These are phyloP conservation scores for Caenorhabditis uteleia DNA, from an alignment of 2,888 invertebrate species.

Conservation along the genomic window DNA sequence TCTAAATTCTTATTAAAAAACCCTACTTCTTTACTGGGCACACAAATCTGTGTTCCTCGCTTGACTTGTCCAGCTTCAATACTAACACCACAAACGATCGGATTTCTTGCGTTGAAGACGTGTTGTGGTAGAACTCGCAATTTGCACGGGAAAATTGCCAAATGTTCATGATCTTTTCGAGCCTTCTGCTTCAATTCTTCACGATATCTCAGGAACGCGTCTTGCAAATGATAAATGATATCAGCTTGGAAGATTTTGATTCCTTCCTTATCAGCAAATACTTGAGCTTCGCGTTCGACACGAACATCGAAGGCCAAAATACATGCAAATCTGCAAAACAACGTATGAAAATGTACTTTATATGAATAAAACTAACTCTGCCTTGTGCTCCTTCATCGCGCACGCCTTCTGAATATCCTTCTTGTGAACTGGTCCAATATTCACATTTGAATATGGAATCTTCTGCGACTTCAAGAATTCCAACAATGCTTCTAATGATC, in stretches of 20 bases:
- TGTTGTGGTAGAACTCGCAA: conserved; percentile 82
- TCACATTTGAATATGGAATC: conserved; percentile 97
- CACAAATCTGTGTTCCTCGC: conserved; percentile 96
- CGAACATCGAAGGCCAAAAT: conserved; percentile 97
- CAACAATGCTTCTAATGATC: conserved; percentile 92
- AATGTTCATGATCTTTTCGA: conserved; percentile 91
- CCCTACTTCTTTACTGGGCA: conserved; percentile 84
- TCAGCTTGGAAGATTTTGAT: conserved; percentile 95
- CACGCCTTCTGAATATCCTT: conserved; percentile 99
- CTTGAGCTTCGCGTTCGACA: conserved; percentile 95
- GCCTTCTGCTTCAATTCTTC: conserved; percentile 89
- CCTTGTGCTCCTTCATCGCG: conserved; percentile 98
- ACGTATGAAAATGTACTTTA: conserved; percentile 1
- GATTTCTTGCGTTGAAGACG: conserved; percentile 93
- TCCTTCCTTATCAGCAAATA: conserved; percentile 89
- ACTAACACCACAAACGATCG: conserved; percentile 93
- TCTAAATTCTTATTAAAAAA: background rate
- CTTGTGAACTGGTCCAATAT: conserved; percentile 98
- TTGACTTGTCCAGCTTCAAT: conserved; percentile 93
- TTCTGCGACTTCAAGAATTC: conserved; percentile 89
- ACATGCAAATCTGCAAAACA: conserved; percentile 81
- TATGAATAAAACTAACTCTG: conserved; percentile 74
- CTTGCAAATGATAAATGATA: conserved; percentile 99
- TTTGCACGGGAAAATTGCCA: conserved; percentile 98
- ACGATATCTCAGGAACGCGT: conserved; percentile 80